A percentile compares a stretch with the other conserved stretches of the same genome.
Conservation (phyloP, 2,888 invertebrate species). For the Lydus trimaculatus region DNA sequence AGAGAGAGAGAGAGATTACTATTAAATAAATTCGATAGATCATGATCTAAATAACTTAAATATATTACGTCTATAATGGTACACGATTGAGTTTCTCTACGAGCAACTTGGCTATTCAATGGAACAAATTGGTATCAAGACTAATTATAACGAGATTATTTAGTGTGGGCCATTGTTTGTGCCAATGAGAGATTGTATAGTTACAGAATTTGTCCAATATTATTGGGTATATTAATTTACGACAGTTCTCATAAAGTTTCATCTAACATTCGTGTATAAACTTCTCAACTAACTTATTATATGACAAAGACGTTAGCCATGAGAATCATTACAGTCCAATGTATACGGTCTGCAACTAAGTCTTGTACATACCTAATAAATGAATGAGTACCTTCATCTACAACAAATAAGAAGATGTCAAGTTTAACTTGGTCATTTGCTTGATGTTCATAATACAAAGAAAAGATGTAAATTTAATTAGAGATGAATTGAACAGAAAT, state of each 20-base stretch:
- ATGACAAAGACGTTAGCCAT: slow-evolving; percentile 26
- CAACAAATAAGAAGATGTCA: background rate
- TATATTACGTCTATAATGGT: background rate
- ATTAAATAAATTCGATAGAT: background rate
- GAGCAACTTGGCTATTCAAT: background rate
- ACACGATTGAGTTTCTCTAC: background rate
- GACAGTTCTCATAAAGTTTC: slow-evolving; percentile 32
- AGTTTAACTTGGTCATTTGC: background rate
- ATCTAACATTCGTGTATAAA: slow-evolving; percentile 23
- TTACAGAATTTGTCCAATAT: slow-evolving; percentile 16
- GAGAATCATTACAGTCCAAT: too few species aligned
- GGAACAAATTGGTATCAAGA: slow-evolving; percentile 4
- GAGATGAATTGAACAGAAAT: too few species aligned
- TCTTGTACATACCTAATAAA: background rate
- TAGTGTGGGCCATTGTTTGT: background rate
- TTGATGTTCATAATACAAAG: too few species aligned
- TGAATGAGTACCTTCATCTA: background rate
- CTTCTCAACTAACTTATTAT: slow-evolving; percentile 26
- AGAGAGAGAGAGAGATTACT: background rate
- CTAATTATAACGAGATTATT: slow-evolving; percentile 6
- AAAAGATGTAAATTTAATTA: too few species aligned
- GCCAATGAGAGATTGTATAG: background rate
- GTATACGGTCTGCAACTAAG: background rate
- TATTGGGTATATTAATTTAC: slow-evolving; percentile 35
- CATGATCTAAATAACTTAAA: background rate